Conservation (phyloP, 2,113 vertebrate species). For the Malurus elegans region DNA sequence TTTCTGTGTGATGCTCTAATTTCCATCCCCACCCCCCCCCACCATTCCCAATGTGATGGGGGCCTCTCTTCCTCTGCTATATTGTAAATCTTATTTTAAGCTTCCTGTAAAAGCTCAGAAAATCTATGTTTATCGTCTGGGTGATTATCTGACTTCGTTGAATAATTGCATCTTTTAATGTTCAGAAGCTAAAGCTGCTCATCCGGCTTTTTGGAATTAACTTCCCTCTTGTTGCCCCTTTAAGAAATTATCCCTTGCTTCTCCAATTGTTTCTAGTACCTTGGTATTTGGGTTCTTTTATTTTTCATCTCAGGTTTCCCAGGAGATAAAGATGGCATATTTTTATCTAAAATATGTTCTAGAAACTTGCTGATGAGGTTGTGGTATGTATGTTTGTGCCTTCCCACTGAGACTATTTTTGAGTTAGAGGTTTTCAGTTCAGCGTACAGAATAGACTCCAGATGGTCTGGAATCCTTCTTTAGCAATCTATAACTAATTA, state of each 20-base stretch:
- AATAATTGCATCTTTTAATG: not conserved
- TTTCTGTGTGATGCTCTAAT: not conserved
- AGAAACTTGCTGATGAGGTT: not conserved
- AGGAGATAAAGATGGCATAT: not conserved
- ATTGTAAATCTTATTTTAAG: not conserved
- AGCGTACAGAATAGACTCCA: conserved; percentile 60
- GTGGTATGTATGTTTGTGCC: not conserved
- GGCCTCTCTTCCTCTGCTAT: not conserved
- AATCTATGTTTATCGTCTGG: not conserved
- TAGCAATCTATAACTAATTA: conserved; percentile 66
- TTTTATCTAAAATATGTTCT: not conserved
- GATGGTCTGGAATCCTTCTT: conserved; percentile 67
- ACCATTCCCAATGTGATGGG: not conserved
- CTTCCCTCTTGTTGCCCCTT: not conserved
- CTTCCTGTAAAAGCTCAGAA: not conserved
- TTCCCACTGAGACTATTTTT: conserved; percentile 6
- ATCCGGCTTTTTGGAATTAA: not conserved
- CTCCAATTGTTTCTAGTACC: not conserved
- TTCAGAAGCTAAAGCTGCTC: not conserved
- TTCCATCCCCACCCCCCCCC: not conserved
- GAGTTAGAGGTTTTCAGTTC: conserved; percentile 41
- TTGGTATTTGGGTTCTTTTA: not conserved
- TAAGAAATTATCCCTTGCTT: not conserved
- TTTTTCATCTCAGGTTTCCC: not conserved
- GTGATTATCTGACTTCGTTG: not conserved